Evolutionary conservation across 64 coral and sea anemone species (phyloP), one percentile per base, ranked within the genome.

Genomic region (Trachythela sp.): DNA sequence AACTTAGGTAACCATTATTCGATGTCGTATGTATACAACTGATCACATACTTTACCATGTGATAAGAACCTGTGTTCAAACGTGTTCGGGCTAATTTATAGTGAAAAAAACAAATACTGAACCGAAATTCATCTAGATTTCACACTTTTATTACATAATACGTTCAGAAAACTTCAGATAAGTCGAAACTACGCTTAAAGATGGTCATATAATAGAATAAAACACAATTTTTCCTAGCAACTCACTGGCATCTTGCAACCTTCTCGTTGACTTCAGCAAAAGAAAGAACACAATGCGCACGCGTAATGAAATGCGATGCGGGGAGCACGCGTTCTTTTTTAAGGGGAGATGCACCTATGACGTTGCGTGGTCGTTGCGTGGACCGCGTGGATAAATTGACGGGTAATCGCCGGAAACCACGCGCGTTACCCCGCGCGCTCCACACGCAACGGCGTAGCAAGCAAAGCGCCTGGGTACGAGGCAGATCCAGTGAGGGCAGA

Each of bases 191-290:
- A 2, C 3, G 18, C 9, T 0, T 15, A 37, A 37, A 80, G 35
- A 30, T 35, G 9, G 31, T 39, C 2, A 39, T 1, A 80, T 13
- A 80, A 35, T 80, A 34, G 37, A 30, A 30, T 17, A 80, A 37
- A 36, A 80, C 4, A 17, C 2, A 39, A 68, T 35, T 37, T 37
- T 35, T 37, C 13, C 9, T 1, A 36, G 75, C 75, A 80, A 80
- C 75, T 80, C 37, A 80, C 75, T 34, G 75, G 75, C 75, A 80
- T 80, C 75, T 80, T 80, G 4, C 75, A 29, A 80, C 75, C 37
- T 80, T 80, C 32, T 35, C 37, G 30, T 30, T 29, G 75, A 36
- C 75, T 20, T 18, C 31, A 80, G 75, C 75, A 80, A 80, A 80
- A 80, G 75, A 35, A 80, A 80, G 75, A 80, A 35, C 75, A 1